Conservation (phyloP, 2,113 vertebrate species). For the Crotalus viridis region DNA sequence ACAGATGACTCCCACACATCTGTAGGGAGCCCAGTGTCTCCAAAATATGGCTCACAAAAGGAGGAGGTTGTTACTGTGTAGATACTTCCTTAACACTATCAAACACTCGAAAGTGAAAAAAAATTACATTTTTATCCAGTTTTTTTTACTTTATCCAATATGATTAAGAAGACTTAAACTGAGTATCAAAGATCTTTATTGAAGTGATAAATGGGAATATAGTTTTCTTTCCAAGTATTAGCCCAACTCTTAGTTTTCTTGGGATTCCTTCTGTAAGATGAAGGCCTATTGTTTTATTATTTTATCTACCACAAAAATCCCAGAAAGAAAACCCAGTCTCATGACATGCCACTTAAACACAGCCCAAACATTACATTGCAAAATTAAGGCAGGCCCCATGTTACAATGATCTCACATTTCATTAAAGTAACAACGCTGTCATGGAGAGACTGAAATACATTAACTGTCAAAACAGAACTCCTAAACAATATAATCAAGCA, state of each 20-base stretch:
- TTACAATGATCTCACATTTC: conserved; percentile 28
- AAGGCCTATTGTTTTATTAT: conserved; percentile 27
- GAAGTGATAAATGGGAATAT: conserved; percentile 13
- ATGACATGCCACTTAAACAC: conserved; percentile 36
- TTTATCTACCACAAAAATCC: conserved; percentile 14
- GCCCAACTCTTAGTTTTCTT: conserved; percentile 25
- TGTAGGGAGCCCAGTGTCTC: background rate
- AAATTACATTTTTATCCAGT: background rate
- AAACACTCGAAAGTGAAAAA: background rate
- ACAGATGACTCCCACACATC: background rate
- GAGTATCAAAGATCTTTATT: background rate
- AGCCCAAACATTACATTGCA: conserved; percentile 21
- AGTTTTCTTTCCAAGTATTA: conserved; percentile 18
- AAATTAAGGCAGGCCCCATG: conserved; percentile 40
- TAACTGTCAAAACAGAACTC: conserved; percentile 1
- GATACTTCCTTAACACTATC: background rate
- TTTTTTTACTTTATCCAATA: background rate
- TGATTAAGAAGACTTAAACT: background rate
- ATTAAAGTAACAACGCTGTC: conserved; percentile 19
- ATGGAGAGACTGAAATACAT: background rate
- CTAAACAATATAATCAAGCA: conserved; percentile 14
- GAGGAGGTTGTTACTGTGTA: background rate
- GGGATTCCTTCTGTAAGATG: conserved; percentile 12
- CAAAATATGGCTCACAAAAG: background rate
- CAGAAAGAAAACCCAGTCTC: conserved; percentile 9